Base-by-base conservation (phyloP, 1,140 invertebrate genomes). In the Mycetomoellerius zeteki region DNA sequence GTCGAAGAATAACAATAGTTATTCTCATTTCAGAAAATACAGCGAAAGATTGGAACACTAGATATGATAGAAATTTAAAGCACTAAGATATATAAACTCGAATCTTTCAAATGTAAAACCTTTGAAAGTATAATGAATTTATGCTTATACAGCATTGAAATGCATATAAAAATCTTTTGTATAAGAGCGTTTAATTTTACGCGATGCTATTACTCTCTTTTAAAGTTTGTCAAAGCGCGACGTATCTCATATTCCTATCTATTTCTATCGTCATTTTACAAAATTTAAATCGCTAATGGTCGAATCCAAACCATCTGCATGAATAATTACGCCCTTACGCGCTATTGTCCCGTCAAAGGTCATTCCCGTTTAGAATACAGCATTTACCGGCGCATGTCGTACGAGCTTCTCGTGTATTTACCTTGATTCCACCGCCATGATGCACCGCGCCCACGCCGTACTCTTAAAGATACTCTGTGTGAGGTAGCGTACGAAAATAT, bases 381-480 rank as follows among this genome's bases (percentile, higher is more conserved):
- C 24, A 12, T 54, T 24, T 37, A 77, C 62, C 27, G 16, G 52
- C 21, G 56, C 60, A 69, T 56, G 54, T 37, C 37, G 24, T 81
- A 47, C 21, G n/a, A 3, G 27, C 7, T 54, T n/a, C 52, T 16
- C 2, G 27, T 56, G 33, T 73, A 71, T 67, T 91, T 90, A 90
- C 92, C 92, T 92, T 69, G 90, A 86, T 85, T 92, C 92, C 16
- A 91, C 91, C 60, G 90, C 85, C 92, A 92, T 92, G 85, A 78
- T 85, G 78, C 69, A 19, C 56, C 71, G 69, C 80, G 58, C 80
- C 71, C 80, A 62, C 54, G 80, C 5, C 10, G 80, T 50, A 27
- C 21, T 71, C 12, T 33, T 12, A 16, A 58, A 14, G 37, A n/a
- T 47, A 47, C 19, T 62, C 37, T 43, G n/a, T 60, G 27, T 33